phyloP scores from a whole-genome alignment of 2,888 invertebrate species.

The Siphonodentalium dalli region DNA sequence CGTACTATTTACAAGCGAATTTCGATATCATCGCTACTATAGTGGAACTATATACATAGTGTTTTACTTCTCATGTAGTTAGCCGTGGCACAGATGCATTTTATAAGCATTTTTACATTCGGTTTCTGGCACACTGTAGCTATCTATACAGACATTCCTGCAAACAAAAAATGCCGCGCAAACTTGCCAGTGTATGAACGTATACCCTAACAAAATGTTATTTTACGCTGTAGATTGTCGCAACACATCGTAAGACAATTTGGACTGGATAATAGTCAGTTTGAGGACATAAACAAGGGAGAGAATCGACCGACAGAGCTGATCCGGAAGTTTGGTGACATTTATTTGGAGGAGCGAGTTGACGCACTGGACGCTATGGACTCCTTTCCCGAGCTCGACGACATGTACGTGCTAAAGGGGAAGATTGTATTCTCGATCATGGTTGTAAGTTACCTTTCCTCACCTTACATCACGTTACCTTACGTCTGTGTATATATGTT shows the following conservation, averaged over 20 bases:
- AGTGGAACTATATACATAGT: background rate
- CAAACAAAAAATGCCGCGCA: too few species aligned
- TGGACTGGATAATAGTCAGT: constrained; percentile 45
- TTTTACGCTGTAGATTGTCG: constrained; percentile 48
- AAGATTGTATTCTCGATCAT: constrained; percentile 95
- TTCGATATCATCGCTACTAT: too few species aligned
- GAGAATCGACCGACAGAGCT: constrained; percentile 67
- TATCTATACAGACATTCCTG: too few species aligned
- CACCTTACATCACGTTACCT: too few species aligned
- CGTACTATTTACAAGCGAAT: too few species aligned
- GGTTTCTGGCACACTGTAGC: too few species aligned
- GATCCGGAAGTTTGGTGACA: constrained; percentile 81
- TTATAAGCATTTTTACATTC: too few species aligned
- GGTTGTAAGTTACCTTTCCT: constrained; percentile 75
- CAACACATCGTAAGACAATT: constrained; percentile 54
- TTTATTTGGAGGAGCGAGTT: constrained; percentile 85
- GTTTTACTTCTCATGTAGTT: too few species aligned
- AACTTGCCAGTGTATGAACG: too few species aligned
- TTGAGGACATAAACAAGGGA: constrained; percentile 62
- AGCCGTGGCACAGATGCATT: too few species aligned
- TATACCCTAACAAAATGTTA: background rate
- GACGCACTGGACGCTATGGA: constrained; percentile 87
- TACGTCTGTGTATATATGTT: too few species aligned
- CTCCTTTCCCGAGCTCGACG: constrained; percentile 79
- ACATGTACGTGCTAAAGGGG: constrained; percentile 87